Conservation (phyloP, 1,140 invertebrate genomes). For the Drosophila chauvacae region DNA sequence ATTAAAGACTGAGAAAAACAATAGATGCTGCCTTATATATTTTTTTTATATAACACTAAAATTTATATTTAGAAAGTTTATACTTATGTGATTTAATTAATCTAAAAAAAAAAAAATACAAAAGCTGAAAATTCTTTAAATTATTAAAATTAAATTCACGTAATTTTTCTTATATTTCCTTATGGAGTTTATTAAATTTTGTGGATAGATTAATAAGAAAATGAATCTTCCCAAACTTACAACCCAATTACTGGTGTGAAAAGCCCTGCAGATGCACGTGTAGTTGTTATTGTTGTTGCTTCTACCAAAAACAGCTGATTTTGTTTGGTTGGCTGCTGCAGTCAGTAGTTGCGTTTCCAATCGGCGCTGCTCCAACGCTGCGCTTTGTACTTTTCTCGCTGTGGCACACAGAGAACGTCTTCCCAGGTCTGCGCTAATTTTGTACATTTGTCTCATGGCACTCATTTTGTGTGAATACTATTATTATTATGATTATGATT, state of each 20-base stretch:
- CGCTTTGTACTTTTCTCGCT: neutral
- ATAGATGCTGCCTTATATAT: no score
- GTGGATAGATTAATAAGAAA: neutral
- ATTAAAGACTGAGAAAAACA: no score
- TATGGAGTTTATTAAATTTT: no score
- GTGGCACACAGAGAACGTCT: neutral
- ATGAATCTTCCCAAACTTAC: neutral
- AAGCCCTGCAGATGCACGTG: slow-evolving; percentile 43
- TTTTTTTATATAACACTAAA: no score
- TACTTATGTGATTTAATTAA: no score
- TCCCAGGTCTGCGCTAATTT: slow-evolving; percentile 13
- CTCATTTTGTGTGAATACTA: slow-evolving; percentile 42
- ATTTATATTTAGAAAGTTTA: no score
- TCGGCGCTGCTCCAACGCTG: neutral
- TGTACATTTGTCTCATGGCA: slow-evolving; percentile 44
- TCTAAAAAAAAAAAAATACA: no score
- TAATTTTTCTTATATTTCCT: no score
- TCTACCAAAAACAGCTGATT: slow-evolving; percentile 34
- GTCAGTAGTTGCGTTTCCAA: slow-evolving; percentile 22
- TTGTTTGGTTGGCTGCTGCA: slow-evolving; percentile 3
- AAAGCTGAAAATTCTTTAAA: no score
- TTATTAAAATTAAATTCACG: no score
- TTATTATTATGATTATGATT: slow-evolving; percentile 12
- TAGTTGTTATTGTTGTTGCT: slow-evolving; percentile 33
- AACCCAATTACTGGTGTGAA: slow-evolving; percentile 18